Conservation (phyloP, 2,113 vertebrate species). For the Eptesicus fuscus region DNA sequence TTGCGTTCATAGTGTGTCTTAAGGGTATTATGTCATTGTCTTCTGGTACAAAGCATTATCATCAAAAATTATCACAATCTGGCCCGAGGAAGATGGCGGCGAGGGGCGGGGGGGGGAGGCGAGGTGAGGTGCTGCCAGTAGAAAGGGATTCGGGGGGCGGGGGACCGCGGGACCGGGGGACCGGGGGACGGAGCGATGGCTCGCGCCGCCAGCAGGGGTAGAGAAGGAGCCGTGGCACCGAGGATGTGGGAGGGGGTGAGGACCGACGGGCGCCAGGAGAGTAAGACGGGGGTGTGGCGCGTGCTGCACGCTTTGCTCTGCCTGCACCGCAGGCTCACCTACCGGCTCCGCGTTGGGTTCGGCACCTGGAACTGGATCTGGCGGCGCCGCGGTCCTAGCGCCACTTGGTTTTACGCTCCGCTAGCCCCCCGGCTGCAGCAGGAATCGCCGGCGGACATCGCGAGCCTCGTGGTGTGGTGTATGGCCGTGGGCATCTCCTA, state of each 20-base stretch:
- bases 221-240: constrained; percentile 68
- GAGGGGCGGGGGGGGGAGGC: too few species aligned
- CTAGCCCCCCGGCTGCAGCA: constrained; percentile 39
- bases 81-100: constrained; percentile 83
- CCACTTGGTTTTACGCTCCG: constrained; percentile 63
- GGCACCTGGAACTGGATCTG: constrained; percentile 82
- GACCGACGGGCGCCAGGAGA: constrained; percentile 8
- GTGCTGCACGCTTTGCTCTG: constrained; percentile 85
- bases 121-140: constrained; percentile 73
- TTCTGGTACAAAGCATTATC: background rate
- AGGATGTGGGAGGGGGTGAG: background rate
- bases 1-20: background rate
- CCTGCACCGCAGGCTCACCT: constrained; percentile 84
- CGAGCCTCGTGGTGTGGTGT: constrained; percentile 96
- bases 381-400: constrained; percentile 76
- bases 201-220: constrained; percentile 79
- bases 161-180: background rate
- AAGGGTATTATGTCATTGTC: background rate
- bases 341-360: constrained; percentile 83
- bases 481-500: constrained; percentile 98
- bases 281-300: constrained; percentile 90
- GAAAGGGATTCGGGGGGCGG: constrained; percentile 49
- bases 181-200: constrained; percentile 62
- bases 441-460: constrained; percentile 85
- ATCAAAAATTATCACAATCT: background rate